A percentile compares a stretch with the other conserved stretches of the same genome.
Evolutionary conservation across 2,797 vertebrate genomes (phyloP).

Genomic region (Danio choprae): DNA sequence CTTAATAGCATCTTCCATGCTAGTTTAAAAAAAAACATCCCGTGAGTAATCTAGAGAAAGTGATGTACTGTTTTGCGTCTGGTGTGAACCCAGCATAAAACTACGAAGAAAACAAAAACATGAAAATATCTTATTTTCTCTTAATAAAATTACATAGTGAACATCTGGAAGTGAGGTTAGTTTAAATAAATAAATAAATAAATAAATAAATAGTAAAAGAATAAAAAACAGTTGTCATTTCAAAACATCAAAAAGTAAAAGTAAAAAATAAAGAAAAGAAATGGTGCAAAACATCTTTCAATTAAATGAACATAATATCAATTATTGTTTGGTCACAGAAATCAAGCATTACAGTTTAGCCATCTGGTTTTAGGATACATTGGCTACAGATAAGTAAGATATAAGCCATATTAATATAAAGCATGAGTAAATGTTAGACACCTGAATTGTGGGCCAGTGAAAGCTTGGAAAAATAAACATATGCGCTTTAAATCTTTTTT

Average conservation of each 20-base stretch:
- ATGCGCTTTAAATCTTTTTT: too few species aligned
- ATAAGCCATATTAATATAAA: not conserved
- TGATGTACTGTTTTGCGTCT: too few species aligned
- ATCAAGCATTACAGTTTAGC: not conserved
- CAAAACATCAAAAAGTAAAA: not conserved
- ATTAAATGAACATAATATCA: too few species aligned
- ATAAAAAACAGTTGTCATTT: not conserved
- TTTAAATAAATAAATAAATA: not conserved
- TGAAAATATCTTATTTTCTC: too few species aligned
- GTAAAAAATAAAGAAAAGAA: not conserved
- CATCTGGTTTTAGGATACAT: constrained; percentile 16
- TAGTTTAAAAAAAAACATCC: not conserved
- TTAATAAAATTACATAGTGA: not conserved
- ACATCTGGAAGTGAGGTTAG: constrained; percentile 18
- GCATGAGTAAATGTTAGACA: not conserved
- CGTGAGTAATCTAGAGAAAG: too few species aligned
- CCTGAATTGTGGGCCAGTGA: too few species aligned
- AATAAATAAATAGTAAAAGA: not conserved
- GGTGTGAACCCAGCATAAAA: too few species aligned
- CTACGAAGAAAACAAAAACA: too few species aligned
- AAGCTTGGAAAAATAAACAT: too few species aligned
- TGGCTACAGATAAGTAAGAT: not conserved
- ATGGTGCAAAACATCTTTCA: not conserved
- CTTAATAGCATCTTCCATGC: too few species aligned
- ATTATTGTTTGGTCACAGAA: not conserved